Evolutionary conservation across 2,113 vertebrate genomes (phyloP), one percentile per base, ranked within the genome.

Genomic region (Asarcornis scutulata): DNA sequence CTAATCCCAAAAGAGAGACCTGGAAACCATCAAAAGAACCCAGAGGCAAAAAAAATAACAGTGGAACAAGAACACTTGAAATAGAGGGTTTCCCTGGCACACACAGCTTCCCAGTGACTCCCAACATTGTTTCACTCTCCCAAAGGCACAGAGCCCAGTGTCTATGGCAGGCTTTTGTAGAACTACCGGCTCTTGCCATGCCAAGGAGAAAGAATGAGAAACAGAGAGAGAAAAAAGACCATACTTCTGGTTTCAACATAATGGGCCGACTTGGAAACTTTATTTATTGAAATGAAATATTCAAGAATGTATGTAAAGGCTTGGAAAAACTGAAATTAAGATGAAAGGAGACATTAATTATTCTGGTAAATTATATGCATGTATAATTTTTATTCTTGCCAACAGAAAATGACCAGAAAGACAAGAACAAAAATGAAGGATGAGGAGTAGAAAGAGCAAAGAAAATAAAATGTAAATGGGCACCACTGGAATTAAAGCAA

Each of bases 21-120:
- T 97, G 91, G 95, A 96, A 96, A 86, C 76, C 44, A 50, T 76
- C 69, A 92, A 96, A 96, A 94, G 86, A 88, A 93, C n/a, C n/a
- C 59, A 84, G 48, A 90, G 32, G 38, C 40, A 40, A 40, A 40
- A 31, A 93, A 93, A 96, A 93, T 62, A 95, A 64, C 53, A 78
- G 69, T 91, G 53, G 69, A 96, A 73, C 7, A 76, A 69, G 50
- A 94, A 86, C 88, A 88, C 40, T 92, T 82, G 88, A 92, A 96
- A 92, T 68, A 88, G 90, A 93, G 86, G 74, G 44, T 92, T 97
- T 94, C 92, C 86, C 81, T 96, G 95, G 95, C 95, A 89, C 67
- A 69, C 71, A 89, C n/a, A 91, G 27, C 55, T 94, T 94, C 66
- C 74, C 80, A 95, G 31, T 93, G 81, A 85, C 50, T 95, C 81